A percentile compares a stretch with the other conserved stretches of the same genome.
phyloP scores from a whole-genome alignment of 2,113 vertebrate genomes.

The Megatriorchis doriae region DNA sequence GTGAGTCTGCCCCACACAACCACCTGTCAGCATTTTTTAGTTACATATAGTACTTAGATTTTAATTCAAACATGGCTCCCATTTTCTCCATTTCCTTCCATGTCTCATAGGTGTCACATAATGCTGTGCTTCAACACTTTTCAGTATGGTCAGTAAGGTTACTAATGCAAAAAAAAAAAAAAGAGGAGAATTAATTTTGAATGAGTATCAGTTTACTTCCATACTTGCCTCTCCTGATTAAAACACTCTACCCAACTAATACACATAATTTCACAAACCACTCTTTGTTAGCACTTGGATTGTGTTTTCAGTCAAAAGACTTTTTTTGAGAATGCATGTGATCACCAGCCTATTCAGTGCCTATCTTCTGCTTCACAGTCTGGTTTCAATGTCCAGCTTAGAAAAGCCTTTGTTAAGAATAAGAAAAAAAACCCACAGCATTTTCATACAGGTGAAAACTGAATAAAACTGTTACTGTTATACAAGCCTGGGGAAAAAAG shows the following conservation, averaged over 20 bases:
- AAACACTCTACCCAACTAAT: neutral
- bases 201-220: neutral
- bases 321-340: neutral
- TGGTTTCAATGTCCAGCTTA: neutral
- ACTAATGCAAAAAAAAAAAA: neutral
- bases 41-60: neutral
- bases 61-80: neutral
- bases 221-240: neutral
- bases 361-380: neutral
- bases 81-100: neutral
- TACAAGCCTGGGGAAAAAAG: neutral
- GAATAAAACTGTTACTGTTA: neutral
- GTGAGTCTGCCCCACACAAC: neutral
- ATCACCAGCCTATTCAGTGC: neutral
- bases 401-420: neutral
- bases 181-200: neutral
- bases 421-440: fast-evolving
- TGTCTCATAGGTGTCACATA: neutral
- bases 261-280: neutral
- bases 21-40: neutral
- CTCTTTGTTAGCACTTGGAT: neutral
- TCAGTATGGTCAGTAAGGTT: neutral
- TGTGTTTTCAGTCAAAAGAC: neutral
- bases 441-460: neutral
- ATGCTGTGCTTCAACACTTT: neutral